Conservation (phyloP, 1,140 invertebrate genomes). For the Hyphantria cunea region DNA sequence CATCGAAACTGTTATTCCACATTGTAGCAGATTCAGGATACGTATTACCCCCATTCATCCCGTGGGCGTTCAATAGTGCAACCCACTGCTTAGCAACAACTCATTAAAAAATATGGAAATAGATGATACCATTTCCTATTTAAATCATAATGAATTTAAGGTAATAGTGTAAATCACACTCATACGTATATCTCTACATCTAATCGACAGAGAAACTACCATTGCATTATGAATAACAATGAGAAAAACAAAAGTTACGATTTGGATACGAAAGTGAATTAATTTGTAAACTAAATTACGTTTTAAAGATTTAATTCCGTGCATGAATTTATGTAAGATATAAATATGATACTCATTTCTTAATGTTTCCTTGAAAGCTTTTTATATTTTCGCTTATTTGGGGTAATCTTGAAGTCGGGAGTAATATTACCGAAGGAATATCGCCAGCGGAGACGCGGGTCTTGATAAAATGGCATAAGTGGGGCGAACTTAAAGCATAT, state of each 20-base stretch:
- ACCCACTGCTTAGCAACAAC: too few relatives aligned
- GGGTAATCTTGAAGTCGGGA: slow-evolving; percentile 50
- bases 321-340: slow-evolving; percentile 31
- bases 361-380: slow-evolving; percentile 49
- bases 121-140: too few relatives aligned
- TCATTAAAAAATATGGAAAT: too few relatives aligned
- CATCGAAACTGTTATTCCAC: too few relatives aligned
- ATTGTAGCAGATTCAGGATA: too few relatives aligned
- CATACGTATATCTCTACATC: slow-evolving; percentile 2
- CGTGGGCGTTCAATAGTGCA: too few relatives aligned
- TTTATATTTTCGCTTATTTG: slow-evolving; percentile 45
- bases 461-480: slow-evolving; percentile 48
- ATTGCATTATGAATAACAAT: slow-evolving; percentile 31
- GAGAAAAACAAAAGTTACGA: slow-evolving; percentile 29
- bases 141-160: too few relatives aligned
- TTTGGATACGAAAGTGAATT: slow-evolving; percentile 17
- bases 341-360: slow-evolving; percentile 31
- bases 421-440: slow-evolving; percentile 51
- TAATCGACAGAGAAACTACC: slow-evolving; percentile 3
- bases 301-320: slow-evolving; percentile 22
- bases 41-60: too few relatives aligned
- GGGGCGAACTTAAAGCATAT: slow-evolving; percentile 45
- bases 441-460: slow-evolving; percentile 43
- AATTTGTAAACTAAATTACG: slow-evolving; percentile 25
- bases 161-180: not conserved